Percentiles rank a stretch among this genome's conserved stretches.
Conservation (phyloP, 2,113 vertebrate genomes). For the Raja brachyura region DNA sequence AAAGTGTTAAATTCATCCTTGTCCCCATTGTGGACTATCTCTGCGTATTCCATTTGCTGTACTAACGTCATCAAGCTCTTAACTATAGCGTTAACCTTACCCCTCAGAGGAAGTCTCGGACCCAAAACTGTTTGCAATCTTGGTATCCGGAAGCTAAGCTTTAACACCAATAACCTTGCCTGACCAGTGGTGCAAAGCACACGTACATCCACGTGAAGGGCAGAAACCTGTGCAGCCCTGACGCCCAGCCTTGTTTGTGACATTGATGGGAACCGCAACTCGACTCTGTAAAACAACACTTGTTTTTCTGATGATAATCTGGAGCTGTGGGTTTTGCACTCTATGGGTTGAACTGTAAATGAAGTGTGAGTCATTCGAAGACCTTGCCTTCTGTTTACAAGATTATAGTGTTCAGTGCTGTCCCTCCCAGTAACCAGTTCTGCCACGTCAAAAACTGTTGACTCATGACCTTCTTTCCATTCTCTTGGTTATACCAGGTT, state of each 20-base stretch:
- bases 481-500: not conserved
- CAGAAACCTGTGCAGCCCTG: not conserved
- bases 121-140: not conserved
- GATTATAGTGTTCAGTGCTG: conserved; percentile 24
- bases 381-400: conserved; percentile 21
- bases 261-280: not conserved
- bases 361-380: conserved; percentile 10
- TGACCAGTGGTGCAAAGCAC: not conserved
- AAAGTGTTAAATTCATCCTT: not conserved
- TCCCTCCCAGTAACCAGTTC: conserved; percentile 24
- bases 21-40: not conserved
- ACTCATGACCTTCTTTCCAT: conserved; percentile 9
- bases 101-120: not conserved
- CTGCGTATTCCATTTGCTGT: not conserved
- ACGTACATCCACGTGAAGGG: not conserved
- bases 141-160: not conserved
- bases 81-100: not conserved
- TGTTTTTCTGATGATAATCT: conserved; percentile 28
- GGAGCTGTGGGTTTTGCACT: not conserved
- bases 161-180: not conserved
- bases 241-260: not conserved
- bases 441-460: conserved; percentile 33
- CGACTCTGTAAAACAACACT: not conserved
- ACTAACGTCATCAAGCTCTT: not conserved
- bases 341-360: conserved; percentile 6